Conservation (phyloP, 1,140 invertebrate species). For the Scaptomyza graminum region DNA sequence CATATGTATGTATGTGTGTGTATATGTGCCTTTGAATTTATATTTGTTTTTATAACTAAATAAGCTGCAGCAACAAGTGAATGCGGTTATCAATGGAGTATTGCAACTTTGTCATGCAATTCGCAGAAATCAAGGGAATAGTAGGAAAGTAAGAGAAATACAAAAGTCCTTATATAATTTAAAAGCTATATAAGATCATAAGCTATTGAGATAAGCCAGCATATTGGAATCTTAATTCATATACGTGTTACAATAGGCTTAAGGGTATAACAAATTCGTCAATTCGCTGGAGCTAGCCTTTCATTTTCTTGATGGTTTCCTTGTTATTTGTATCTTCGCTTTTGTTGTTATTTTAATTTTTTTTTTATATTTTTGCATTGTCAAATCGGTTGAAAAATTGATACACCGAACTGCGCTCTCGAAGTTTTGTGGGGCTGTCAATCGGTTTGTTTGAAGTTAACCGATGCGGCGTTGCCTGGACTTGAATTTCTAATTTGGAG, state of each 20-base stretch:
- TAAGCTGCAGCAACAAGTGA: too few relatives aligned
- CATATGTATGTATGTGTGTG: neutral
- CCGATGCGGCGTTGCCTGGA: slow-evolving; percentile 41
- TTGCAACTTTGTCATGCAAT: too few relatives aligned
- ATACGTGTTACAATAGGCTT: too few relatives aligned
- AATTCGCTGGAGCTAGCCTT: neutral
- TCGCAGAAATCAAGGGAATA: too few relatives aligned
- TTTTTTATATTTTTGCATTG: slow-evolving; percentile 28
- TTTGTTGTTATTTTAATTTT: neutral
- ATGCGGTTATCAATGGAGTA: too few relatives aligned
- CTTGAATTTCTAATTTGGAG: slow-evolving; percentile 61
- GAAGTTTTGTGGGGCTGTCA: slow-evolving; percentile 37
- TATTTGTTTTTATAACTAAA: slow-evolving; percentile 16
- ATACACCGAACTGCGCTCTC: slow-evolving; percentile 58
- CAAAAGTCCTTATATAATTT: too few relatives aligned
- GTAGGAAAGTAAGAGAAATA: neutral
- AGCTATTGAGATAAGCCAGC: too few relatives aligned
- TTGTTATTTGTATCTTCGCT: too few relatives aligned
- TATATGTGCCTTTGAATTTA: slow-evolving; percentile 20
- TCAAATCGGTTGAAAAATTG: slow-evolving; percentile 71
- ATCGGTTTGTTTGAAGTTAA: slow-evolving; percentile 60
- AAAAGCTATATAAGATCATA: too few relatives aligned
- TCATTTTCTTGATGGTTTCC: neutral
- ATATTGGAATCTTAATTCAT: too few relatives aligned
- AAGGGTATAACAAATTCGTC: slow-evolving; percentile 5